Percentiles rank a stretch among this genome's conserved stretches.
Evolutionary conservation across 2,797 vertebrate genomes (phyloP).

Genomic region (Eleutherodactylus coqui): DNA sequence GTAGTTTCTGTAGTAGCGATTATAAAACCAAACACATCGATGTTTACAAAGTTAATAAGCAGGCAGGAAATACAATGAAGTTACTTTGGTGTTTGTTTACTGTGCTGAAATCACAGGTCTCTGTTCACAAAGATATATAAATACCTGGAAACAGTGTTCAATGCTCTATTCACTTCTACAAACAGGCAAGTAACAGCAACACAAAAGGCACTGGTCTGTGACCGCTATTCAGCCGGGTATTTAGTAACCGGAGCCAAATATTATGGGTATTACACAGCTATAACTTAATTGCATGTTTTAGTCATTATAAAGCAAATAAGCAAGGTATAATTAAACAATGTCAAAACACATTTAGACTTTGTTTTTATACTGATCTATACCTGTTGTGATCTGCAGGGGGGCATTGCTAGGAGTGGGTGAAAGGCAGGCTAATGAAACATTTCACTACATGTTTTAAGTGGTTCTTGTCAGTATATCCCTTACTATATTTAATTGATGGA

Average conservation of each 20-base stretch:
- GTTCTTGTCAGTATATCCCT: neutral
- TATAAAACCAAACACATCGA: slow-evolving; percentile 34
- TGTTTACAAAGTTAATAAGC: slow-evolving; percentile 18
- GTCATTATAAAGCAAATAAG: slow-evolving; percentile 18
- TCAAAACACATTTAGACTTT: slow-evolving; percentile 5
- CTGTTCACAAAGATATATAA: neutral
- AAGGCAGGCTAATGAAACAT: neutral
- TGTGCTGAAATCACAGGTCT: slow-evolving; percentile 19
- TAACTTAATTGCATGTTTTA: slow-evolving; percentile 1
- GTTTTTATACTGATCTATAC: slow-evolving; percentile 4
- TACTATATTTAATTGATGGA: neutral
- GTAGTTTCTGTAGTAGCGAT: slow-evolving; percentile 16
- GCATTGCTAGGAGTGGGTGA: neutral
- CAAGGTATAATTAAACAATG: neutral
- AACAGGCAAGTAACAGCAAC: slow-evolving; percentile 4
- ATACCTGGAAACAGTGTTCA: neutral
- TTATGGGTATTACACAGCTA: slow-evolving; percentile 21
- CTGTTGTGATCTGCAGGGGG: neutral
- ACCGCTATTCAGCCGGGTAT: slow-evolving; percentile 23
- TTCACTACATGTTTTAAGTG: neutral
- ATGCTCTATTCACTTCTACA: neutral
- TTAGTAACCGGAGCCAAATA: slow-evolving; percentile 27
- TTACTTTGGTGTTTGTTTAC: slow-evolving; percentile 48
- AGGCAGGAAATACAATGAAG: slow-evolving; percentile 18
- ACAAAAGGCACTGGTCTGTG: slow-evolving; percentile 20